Base-by-base conservation (phyloP, 2,888 invertebrate species). In the Apodemia duryi region DNA sequence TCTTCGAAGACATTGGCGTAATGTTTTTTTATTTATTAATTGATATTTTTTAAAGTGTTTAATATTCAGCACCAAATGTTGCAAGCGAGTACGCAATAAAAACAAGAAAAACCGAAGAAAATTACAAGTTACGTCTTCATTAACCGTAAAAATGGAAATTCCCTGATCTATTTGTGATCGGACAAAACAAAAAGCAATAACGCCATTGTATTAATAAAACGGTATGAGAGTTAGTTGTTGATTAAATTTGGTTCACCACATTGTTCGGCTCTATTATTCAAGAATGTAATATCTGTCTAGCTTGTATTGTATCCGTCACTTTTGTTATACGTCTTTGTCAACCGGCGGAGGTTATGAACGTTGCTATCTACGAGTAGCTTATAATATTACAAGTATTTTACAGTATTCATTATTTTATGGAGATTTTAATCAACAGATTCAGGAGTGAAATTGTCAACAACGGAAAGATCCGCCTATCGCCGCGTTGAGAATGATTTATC, bases 231-330 rank as follows among this genome's bases (percentile, higher is more conserved):
- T 75, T 71, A 72, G 71, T 67, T 70, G 72, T 72, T 74, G 74
- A 74, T 75, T 75, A 75, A 76, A 75, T 74, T 75, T 69, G 72
- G 72, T 74, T 71, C 71, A 67, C 71, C 71, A 74, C 78, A 74
- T 74, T 72, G 73, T 76, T 75, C 68, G 66, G 68, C 73, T 74
- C 75, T 75, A 80, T 81, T 79, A 81, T 81, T 80, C 79, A 78
- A 75, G 75, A 78, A 80, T 76, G 75, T 80, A 81, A 81, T 80
- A 81, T 77, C 80, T 78, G 76, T 80, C 78, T 71, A 41, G 67
- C 66, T 69, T 70, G 73, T 73, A 72, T 72, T 68, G 73, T 71
- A 64, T 65, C 61, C 70, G 67, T 74, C 73, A 75, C 75, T 75
- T 73, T 75, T 74, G 76, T 76, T 71, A 64, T 63, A 66, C 63